phyloP scores from a whole-genome alignment of 2,888 invertebrate species.

The Agrotis puta region DNA sequence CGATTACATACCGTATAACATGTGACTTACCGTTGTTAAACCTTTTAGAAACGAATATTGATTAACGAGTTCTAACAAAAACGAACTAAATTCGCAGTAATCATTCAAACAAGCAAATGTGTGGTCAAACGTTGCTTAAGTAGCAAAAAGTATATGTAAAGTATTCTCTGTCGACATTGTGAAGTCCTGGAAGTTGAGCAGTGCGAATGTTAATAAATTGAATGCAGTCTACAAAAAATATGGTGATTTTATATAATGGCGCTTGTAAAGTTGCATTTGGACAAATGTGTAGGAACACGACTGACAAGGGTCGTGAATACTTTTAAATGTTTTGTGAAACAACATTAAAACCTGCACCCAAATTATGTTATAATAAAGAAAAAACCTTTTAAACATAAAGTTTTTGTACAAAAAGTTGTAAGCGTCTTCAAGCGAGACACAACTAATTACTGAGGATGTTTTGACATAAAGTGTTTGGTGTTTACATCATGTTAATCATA shows the following conservation, averaged over 20 bases:
- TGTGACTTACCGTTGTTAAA: slow-evolving; percentile 27
- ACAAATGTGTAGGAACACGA: slow-evolving; percentile 70
- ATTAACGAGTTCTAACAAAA: slow-evolving; percentile 15
- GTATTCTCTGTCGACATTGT: slow-evolving; percentile 32
- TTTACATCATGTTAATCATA: slow-evolving; percentile 21
- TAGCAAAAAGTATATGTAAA: slow-evolving; percentile 42
- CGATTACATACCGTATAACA: slow-evolving; percentile 41
- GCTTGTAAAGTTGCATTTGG: slow-evolving; percentile 71
- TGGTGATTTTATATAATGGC: slow-evolving; percentile 66
- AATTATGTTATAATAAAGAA: slow-evolving; percentile 74
- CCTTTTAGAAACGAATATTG: slow-evolving; percentile 16
- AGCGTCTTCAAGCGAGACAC: slow-evolving; percentile 31
- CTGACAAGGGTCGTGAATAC: slow-evolving; percentile 77
- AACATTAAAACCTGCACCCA: slow-evolving; percentile 74
- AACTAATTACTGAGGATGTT: slow-evolving; percentile 41
- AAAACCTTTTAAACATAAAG: slow-evolving; percentile 48
- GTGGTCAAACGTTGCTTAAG: slow-evolving; percentile 24
- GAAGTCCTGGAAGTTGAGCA: slow-evolving; percentile 46
- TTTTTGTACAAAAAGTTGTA: slow-evolving; percentile 49
- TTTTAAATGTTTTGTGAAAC: slow-evolving; percentile 79
- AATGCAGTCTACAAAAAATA: slow-evolving; percentile 61
- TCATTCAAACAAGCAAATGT: slow-evolving; percentile 29
- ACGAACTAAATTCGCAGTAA: slow-evolving; percentile 15
- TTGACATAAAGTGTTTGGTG: slow-evolving; percentile 26
- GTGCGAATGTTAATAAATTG: slow-evolving; percentile 57